Percentiles rank a stretch among this genome's conserved stretches.
These are phyloP conservation scores for Euproctis similis DNA, from an alignment of 2,888 invertebrate genomes.

Conservation along the genomic window DNA sequence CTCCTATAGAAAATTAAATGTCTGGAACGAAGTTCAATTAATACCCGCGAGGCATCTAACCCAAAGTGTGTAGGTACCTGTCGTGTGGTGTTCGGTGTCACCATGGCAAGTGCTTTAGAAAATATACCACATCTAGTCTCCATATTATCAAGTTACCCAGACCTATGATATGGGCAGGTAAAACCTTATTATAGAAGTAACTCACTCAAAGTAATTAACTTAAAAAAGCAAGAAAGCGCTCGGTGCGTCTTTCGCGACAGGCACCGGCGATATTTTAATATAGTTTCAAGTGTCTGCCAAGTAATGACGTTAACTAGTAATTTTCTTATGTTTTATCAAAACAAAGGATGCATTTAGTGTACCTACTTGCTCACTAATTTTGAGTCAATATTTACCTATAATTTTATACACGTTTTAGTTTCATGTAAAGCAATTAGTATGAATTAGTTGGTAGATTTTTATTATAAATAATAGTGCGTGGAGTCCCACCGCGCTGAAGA, in stretches of 20 bases:
- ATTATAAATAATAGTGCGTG: no score
- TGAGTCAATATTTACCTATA: no score
- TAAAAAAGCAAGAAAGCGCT: not conserved
- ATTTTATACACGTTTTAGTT: no score
- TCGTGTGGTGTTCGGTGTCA: slow-evolving; percentile 12
- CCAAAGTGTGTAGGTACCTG: slow-evolving; percentile 31
- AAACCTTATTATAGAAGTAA: slow-evolving; percentile 9
- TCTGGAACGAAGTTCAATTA: slow-evolving; percentile 53
- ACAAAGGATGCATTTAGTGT: no score
- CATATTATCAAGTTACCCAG: no score
- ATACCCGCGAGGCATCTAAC: slow-evolving; percentile 42
- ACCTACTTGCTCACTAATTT: no score
- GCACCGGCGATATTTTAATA: not conserved
- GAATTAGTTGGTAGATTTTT: no score
- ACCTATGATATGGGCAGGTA: slow-evolving; percentile 10
- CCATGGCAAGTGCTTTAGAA: no score
- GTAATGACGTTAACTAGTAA: not conserved
- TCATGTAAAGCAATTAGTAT: no score
- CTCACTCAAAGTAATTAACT: slow-evolving; percentile 6
- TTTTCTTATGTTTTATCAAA: no score
- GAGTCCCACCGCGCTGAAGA: no score
- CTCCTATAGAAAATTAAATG: slow-evolving; percentile 60
- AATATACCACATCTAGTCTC: slow-evolving; percentile 6
- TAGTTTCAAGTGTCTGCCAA: not conserved
- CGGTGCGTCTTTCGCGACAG: slow-evolving; percentile 1